Evolutionary conservation across 2,113 vertebrate species (phyloP).

Genomic region (Zeus faber): DNA sequence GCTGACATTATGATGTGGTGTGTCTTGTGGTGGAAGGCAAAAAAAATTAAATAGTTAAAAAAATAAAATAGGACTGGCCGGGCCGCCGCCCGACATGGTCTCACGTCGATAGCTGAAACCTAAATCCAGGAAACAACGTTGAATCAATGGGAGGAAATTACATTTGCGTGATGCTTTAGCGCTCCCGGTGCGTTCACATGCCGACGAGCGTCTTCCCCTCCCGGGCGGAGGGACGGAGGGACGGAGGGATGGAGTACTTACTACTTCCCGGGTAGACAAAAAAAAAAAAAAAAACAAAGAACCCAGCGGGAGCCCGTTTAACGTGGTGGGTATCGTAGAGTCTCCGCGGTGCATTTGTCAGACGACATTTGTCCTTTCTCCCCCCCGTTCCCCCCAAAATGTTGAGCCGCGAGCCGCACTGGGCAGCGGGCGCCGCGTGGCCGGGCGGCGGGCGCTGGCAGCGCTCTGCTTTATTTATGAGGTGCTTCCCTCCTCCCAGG

Average conservation of each 20-base stretch:
- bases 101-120: constrained; percentile 44
- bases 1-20: constrained; percentile 76
- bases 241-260: too few relatives aligned
- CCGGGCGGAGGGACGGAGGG: too few relatives aligned
- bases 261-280: too few relatives aligned
- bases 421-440: not conserved
- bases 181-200: constrained; percentile 6
- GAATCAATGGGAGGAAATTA: constrained; percentile 55
- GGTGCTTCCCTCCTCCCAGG: too few relatives aligned
- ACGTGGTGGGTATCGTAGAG: too few relatives aligned
- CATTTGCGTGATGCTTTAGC: constrained; percentile 45
- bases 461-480: not conserved
- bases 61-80: constrained; percentile 16
- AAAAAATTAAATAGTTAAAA: constrained; percentile 59
- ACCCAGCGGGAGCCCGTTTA: too few relatives aligned
- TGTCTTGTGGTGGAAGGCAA: constrained; percentile 53
- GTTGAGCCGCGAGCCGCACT: not conserved
- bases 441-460: not conserved
- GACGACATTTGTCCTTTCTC: not conserved
- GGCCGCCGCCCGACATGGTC: constrained; percentile 49
- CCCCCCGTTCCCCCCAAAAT: not conserved
- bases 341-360: not conserved
- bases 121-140: constrained; percentile 42
- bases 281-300: too few relatives aligned
- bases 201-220: too few relatives aligned